Base-by-base conservation (phyloP, 2,113 vertebrate species). In the Varanus salvator region DNA sequence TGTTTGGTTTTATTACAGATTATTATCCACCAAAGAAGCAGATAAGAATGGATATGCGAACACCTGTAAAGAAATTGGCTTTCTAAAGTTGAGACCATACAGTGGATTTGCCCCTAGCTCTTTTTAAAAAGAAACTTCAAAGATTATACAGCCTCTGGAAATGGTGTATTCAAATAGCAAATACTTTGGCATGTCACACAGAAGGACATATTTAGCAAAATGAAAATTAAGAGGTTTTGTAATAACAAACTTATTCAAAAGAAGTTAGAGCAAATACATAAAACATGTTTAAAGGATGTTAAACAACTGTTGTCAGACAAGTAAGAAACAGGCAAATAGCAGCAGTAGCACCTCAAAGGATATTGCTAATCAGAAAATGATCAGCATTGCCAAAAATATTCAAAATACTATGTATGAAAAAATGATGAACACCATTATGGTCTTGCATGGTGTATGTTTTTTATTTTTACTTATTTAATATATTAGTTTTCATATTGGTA, bases 1-100 rank as follows among this genome's bases (percentile, higher is more conserved):
- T 80, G 0, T 69, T 8, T 54, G 19, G 4, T 91, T 1, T 87
- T 86, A 88, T 80, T 84, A 64, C 84, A 93, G 93, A 84, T 90
- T 92, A 76, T 84, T 86, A 11, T 9, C 78, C 6, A 0, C 44
- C 87, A 80, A 90, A 95, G 91, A 88, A 93, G 64, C 2, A 0
- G 87, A 23, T 87, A 69, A 92, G 85, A 76, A 76, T 0, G 0
- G 86, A 93, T 17, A 44, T 0, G 14, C 25, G 89, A 89, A n/a
- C 83, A 75, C n/a, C 57, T 90, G 82, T 38, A 72, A 92, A 93
- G 68, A 92, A 89, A 1, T 34, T 87, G 80, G 3, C n/a, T 86
- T 88, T 77, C 68, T 91, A 87, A 91, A 90, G 84, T 17, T 66
- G 89, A 85, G 15, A 77, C 48, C 15, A 11, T 68, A 66, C 44